These are phyloP conservation scores for Sander lucioperca DNA, from an alignment of 2,113 vertebrate species.

Conservation along the genomic window DNA sequence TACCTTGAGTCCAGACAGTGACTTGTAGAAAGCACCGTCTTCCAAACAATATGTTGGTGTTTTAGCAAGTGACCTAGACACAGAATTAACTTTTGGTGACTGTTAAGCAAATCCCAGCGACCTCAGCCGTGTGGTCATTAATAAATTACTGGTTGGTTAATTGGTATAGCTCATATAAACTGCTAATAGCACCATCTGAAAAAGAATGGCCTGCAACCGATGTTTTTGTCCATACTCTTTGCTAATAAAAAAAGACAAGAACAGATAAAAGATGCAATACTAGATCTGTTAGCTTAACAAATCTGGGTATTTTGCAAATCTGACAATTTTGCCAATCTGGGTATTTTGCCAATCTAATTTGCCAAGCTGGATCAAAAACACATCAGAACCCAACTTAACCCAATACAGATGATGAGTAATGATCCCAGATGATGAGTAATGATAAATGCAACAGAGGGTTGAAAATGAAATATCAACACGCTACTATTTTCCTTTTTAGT, in stretches of 20 bases:
- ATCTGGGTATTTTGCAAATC: not conserved
- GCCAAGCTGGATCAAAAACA: constrained; percentile 11
- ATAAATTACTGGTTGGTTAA: too few relatives aligned
- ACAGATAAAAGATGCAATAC: not conserved
- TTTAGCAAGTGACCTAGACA: not conserved
- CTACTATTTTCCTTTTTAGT: constrained; percentile 23
- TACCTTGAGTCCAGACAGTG: not conserved
- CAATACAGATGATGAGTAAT: not conserved
- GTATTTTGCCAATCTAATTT: not conserved
- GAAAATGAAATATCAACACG: constrained; percentile 12
- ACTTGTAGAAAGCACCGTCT: not conserved
- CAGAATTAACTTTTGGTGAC: not conserved
- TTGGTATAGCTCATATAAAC: not conserved
- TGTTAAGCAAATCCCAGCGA: too few relatives aligned
- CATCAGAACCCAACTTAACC: not conserved
- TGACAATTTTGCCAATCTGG: too few relatives aligned
- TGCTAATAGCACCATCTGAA: not conserved
- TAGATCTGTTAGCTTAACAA: not conserved
- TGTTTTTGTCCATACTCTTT: not conserved
- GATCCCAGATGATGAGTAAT: not conserved
- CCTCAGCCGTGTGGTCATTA: too few relatives aligned
- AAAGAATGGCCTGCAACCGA: not conserved
- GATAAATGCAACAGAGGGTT: constrained; percentile 17
- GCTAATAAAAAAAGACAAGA: not conserved
- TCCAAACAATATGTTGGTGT: not conserved